Conservation (phyloP, 1,140 invertebrate species). For the Penaeus chinensis region DNA sequence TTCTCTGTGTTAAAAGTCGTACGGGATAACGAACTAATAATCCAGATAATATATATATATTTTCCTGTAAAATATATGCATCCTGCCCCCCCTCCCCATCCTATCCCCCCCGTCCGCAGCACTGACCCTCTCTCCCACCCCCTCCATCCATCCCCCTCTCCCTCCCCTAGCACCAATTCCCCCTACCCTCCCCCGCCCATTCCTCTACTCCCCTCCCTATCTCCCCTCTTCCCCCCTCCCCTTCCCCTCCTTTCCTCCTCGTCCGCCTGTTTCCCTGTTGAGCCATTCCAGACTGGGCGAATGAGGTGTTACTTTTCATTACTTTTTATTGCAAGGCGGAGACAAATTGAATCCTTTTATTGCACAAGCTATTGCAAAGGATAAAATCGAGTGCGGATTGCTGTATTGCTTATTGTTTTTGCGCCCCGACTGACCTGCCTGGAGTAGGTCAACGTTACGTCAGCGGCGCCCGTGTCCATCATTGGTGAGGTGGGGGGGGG, state of each 20-base stretch:
- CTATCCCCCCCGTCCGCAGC: background rate
- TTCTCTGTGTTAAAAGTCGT: too few relatives aligned
- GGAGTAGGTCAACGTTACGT: background rate
- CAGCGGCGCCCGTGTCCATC: background rate
- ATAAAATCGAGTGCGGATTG: background rate
- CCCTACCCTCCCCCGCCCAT: background rate
- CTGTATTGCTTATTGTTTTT: conserved; percentile 3
- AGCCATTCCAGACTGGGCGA: conserved; percentile 23
- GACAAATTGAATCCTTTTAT: conserved; percentile 58
- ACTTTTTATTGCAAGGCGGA: conserved; percentile 55
- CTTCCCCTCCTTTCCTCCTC: background rate
- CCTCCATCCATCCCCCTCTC: background rate
- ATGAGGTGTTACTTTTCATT: conserved; percentile 57
- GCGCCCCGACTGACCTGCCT: background rate
- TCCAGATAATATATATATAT: too few relatives aligned
- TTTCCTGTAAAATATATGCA: too few relatives aligned
- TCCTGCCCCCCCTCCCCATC: background rate
- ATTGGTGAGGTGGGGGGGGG: background rate
- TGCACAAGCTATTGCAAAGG: conserved; percentile 24
- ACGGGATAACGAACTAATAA: too few relatives aligned
- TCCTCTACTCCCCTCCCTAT: background rate
- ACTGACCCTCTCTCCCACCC: background rate
- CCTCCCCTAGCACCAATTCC: background rate
- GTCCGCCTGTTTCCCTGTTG: conserved; percentile 18
- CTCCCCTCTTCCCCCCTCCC: too few relatives aligned